A percentile compares a stretch with the other conserved stretches of the same genome.
These are phyloP conservation scores for Schizopygopsis malacanthus DNA, from an alignment of 2,797 vertebrate genomes.

Conservation along the genomic window DNA sequence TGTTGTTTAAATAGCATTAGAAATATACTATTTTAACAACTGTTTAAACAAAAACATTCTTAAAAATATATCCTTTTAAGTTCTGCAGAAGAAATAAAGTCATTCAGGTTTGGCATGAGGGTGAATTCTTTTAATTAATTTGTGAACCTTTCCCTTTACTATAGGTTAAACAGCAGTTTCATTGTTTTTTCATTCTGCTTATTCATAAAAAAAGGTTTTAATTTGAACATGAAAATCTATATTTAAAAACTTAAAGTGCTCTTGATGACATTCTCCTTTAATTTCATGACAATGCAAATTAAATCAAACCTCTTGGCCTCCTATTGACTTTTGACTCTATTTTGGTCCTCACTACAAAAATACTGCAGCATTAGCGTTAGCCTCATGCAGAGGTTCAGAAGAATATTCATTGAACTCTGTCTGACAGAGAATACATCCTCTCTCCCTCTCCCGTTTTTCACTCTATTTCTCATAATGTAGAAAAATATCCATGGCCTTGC, in stretches of 20 bases:
- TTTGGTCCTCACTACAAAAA: slow-evolving; percentile 16
- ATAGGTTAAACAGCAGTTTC: neutral
- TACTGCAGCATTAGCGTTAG: slow-evolving; percentile 11
- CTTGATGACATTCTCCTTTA: neutral
- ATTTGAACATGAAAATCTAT: neutral
- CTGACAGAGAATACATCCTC: slow-evolving; percentile 1
- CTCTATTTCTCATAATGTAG: slow-evolving; percentile 24
- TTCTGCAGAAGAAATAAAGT: neutral
- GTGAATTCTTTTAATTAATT: neutral
- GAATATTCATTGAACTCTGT: slow-evolving; percentile 13
- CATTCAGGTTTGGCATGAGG: neutral
- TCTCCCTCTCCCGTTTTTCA: neutral
- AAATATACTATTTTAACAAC: neutral
- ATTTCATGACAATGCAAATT: neutral
- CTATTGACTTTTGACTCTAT: slow-evolving; percentile 35
- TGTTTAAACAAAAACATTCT: neutral
- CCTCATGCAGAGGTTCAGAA: slow-evolving; percentile 26
- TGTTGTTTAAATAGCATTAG: neutral
- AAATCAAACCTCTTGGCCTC: neutral
- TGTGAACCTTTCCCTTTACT: neutral
- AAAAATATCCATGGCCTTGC: slow-evolving; percentile 17
- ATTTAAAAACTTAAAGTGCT: neutral
- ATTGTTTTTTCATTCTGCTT: neutral
- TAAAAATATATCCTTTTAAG: neutral
- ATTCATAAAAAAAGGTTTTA: neutral